Conservation (phyloP, 2,797 vertebrate genomes). For the Sorex maritimensis region DNA sequence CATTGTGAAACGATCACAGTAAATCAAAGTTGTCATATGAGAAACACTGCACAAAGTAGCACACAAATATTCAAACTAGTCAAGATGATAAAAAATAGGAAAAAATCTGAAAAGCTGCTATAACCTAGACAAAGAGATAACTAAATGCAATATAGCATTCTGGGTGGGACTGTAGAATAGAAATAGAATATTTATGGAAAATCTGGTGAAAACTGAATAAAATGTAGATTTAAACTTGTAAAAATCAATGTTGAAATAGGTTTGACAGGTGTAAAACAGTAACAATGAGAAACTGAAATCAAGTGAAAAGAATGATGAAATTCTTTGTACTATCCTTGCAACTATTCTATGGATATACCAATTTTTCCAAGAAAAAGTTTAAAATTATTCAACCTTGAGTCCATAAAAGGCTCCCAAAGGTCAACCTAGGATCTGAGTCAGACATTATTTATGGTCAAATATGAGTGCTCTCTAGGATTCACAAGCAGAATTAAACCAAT, state of each 20-base stretch:
- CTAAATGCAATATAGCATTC: neutral
- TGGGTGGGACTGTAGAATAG: neutral
- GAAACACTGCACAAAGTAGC: neutral
- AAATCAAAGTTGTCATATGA: neutral
- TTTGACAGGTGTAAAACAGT: conserved; percentile 34
- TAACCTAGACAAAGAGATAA: neutral
- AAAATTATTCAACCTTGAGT: neutral
- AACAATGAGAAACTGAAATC: neutral
- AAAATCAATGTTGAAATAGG: neutral
- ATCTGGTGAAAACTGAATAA: conserved; percentile 19
- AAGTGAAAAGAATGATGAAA: neutral
- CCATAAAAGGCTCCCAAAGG: too few relatives aligned
- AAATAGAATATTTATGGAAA: neutral
- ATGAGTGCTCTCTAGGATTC: conserved; percentile 28
- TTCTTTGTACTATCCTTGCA: neutral
- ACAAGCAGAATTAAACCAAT: conserved; percentile 18
- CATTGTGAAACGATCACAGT: neutral
- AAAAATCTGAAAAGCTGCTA: conserved; percentile 27
- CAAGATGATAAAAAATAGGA: conserved; percentile 26
- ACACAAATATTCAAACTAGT: neutral
- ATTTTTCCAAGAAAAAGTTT: conserved; percentile 3
- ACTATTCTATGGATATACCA: conserved; percentile 27
- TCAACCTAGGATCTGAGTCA: neutral
- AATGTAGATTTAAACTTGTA: neutral
- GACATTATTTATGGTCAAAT: neutral